Conservation (phyloP, 2,113 vertebrate species). For the Haplotaxodon microlepis region DNA sequence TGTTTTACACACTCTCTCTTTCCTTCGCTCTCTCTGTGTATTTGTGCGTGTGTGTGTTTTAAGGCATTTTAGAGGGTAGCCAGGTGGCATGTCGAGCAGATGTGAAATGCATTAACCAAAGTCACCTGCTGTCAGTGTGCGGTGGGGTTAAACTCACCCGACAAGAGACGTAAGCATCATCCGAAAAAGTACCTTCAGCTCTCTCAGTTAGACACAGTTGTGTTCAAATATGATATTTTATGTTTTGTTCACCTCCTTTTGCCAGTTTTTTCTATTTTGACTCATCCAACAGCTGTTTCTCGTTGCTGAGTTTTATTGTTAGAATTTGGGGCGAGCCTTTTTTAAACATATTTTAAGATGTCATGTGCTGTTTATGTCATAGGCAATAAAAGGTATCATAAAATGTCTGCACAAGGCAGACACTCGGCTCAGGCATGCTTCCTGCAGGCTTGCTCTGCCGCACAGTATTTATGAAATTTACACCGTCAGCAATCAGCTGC, state of each 20-base stretch:
- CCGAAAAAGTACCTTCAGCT: background rate
- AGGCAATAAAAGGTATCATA: constrained; percentile 28
- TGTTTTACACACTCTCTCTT: background rate
- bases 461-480: background rate
- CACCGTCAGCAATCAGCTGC: background rate
- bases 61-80: background rate
- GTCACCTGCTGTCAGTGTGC: constrained; percentile 11
- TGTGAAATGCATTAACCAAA: constrained; percentile 13
- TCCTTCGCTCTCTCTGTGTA: background rate
- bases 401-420: constrained; percentile 18
- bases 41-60: background rate
- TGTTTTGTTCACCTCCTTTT: background rate
- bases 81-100: constrained; percentile 23
- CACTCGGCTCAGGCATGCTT: background rate
- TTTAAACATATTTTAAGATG: constrained; percentile 23
- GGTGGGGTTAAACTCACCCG: background rate
- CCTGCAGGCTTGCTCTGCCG: background rate
- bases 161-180: background rate
- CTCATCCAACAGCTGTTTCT: background rate
- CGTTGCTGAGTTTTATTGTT: constrained; percentile 1
- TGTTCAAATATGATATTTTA: background rate
- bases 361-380: constrained; percentile 41
- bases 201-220: background rate
- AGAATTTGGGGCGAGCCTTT: background rate
- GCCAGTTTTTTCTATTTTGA: background rate